Evolutionary conservation across 1,140 invertebrate species (phyloP).

Genomic region (Sarcophaga bullata): DNA sequence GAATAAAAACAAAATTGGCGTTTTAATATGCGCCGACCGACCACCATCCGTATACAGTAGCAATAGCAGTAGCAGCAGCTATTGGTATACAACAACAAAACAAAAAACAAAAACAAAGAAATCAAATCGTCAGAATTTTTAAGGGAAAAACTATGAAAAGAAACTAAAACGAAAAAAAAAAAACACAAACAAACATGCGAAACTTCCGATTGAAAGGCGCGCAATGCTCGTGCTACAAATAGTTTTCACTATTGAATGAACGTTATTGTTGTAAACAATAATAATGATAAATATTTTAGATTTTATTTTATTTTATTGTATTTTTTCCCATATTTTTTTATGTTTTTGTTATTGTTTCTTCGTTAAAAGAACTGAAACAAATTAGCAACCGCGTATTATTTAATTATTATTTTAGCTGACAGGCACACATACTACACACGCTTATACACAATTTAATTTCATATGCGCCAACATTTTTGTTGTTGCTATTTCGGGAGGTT

Average conservation of each 20-base stretch:
- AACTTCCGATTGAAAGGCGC: not conserved
- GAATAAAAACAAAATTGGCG: no score
- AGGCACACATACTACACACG: not conserved
- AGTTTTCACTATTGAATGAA: slow-evolving; percentile 34
- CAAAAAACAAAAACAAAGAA: no score
- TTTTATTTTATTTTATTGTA: no score
- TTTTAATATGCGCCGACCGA: no score
- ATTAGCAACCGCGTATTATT: slow-evolving; percentile 24
- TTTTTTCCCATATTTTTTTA: no score
- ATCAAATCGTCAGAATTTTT: no score
- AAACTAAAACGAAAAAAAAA: no score
- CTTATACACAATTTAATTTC: not conserved
- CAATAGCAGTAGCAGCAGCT: no score
- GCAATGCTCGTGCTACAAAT: no score
- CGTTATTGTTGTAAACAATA: slow-evolving; percentile 30
- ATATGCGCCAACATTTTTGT: not conserved
- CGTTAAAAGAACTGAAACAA: not conserved
- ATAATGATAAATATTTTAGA: not conserved
- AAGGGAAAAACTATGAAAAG: no score
- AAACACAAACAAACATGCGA: not conserved
- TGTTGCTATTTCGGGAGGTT: not conserved
- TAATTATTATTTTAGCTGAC: slow-evolving; percentile 25
- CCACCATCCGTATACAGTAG: no score
- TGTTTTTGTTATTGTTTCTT: not conserved
- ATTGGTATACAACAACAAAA: no score